Percentiles rank a stretch among this genome's conserved stretches.
These are phyloP conservation scores for Nibea coibor DNA, from an alignment of 2,113 vertebrate species.

Conservation along the genomic window DNA sequence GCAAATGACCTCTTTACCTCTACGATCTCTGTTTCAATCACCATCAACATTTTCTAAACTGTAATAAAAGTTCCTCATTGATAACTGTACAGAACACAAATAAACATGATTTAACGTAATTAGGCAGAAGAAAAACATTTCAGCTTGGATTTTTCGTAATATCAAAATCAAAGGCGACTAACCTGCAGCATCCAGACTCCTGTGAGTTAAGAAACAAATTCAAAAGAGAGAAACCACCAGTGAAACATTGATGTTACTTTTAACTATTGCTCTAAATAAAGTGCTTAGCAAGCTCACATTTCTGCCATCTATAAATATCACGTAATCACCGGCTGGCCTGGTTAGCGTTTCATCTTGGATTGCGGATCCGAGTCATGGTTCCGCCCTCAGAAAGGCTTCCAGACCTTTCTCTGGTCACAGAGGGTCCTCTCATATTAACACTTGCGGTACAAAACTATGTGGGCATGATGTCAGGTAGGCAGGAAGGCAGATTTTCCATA, in stretches of 20 bases:
- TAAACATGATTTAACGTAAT: background rate
- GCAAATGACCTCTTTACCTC: background rate
- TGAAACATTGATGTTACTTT: conserved; percentile 18
- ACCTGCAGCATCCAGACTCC: background rate
- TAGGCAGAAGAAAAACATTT: background rate
- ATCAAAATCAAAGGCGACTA: background rate
- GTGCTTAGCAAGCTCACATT: conserved; percentile 35
- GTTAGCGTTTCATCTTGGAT: conserved; percentile 68
- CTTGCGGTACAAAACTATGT: conserved; percentile 50
- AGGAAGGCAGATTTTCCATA: conserved; percentile 33
- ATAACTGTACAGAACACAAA: background rate
- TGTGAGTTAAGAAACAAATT: background rate
- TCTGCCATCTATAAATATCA: conserved; percentile 66
- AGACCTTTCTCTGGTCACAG: conserved; percentile 57
- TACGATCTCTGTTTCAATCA: too few species aligned
- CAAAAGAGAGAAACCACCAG: conserved; percentile 8
- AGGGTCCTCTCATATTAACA: conserved; percentile 58
- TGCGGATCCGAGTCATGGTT: conserved; percentile 6
- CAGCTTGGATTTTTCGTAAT: background rate
- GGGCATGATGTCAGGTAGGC: conserved; percentile 39
- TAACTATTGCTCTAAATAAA: conserved; percentile 53
- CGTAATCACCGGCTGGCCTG: conserved; percentile 11
- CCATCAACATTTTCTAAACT: background rate
- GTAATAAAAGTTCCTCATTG: background rate
- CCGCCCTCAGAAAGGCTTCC: conserved; percentile 51